phyloP scores from a whole-genome alignment of 2,888 invertebrate species.

The Tenthredo mesomela region DNA sequence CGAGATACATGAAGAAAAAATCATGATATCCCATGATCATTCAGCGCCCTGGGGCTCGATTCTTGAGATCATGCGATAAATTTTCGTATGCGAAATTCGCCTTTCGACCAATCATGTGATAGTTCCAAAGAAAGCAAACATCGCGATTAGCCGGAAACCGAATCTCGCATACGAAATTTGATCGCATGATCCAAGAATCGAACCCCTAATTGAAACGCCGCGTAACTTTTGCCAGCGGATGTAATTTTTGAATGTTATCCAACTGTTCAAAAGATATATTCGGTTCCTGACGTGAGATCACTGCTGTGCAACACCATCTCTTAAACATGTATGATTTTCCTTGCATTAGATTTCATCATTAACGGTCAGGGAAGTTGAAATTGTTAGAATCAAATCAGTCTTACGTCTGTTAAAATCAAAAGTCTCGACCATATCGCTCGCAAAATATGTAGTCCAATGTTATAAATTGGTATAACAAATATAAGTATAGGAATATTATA shows the following conservation, averaged over 20 bases:
- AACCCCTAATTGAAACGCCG: too few relatives aligned
- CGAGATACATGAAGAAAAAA: neutral
- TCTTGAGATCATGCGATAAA: too few relatives aligned
- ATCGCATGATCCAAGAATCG: too few relatives aligned
- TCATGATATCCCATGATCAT: neutral
- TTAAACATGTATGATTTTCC: neutral
- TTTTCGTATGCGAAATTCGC: too few relatives aligned
- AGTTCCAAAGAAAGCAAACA: too few relatives aligned
- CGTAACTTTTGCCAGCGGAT: neutral
- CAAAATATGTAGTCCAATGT: slow-evolving; percentile 46
- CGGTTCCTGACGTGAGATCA: neutral
- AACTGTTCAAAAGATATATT: neutral
- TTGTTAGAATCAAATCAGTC: slow-evolving; percentile 68
- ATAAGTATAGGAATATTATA: neutral
- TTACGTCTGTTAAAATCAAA: slow-evolving; percentile 69
- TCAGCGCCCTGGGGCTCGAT: neutral
- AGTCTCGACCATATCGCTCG: slow-evolving; percentile 71
- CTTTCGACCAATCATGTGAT: too few relatives aligned
- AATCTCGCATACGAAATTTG: too few relatives aligned
- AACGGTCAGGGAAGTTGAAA: neutral
- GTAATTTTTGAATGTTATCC: neutral
- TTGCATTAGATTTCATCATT: neutral
- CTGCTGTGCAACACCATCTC: neutral
- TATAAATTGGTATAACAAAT: slow-evolving; percentile 13
- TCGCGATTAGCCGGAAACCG: too few relatives aligned